Base-by-base conservation (phyloP, 2,888 invertebrate genomes). In the Chesias legatella region DNA sequence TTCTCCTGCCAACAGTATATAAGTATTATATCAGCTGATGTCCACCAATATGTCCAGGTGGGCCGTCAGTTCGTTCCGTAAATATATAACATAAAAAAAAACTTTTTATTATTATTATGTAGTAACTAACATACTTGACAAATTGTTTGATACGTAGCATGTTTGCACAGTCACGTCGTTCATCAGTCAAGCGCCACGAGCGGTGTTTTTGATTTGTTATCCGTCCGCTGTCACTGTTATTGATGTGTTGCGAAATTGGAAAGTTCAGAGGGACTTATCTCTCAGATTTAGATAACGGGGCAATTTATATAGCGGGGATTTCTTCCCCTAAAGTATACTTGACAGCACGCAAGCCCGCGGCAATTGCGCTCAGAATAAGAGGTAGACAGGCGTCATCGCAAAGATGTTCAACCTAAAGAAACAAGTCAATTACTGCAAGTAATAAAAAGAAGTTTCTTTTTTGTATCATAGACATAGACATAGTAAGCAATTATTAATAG, bases 241-340 rank as follows among this genome's bases (percentile, higher is more conserved):
- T 88, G 86, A 88, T 88, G 86, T 84, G 85, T 83, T 73, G 79
- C 82, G 78, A 81, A 85, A 88, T 88, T 86, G 86, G 86, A 85
- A 85, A 85, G 85, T 85, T 85, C 80, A 83, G 80, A 67, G 73
- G 76, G 76, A 78, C 80, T 85, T 85, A 84, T 86, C 84, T 83
- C 73, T 71, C 70, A 84, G 84, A 85, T 85, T 83, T 82, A 86
- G 44, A 86, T 86, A 84, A 83, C 84, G 59, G 69, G 77, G 80
- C 85, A 83, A 88, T 86, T 85, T 86, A 86, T 85, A 86, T 84
- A 78, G 78, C 73, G 72, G 70, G 75, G 73, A 71, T 70, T 73
- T 70, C 73, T 72, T 71, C 77, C 84, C 83, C 79, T 63, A 71
- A 77, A 80, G 76, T 76, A 71, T 73, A 74, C 75, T 69, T 72